A percentile compares a stretch with the other conserved stretches of the same genome.
Evolutionary conservation across 2,888 invertebrate genomes (phyloP).

Genomic region (Heliothis peltigera): DNA sequence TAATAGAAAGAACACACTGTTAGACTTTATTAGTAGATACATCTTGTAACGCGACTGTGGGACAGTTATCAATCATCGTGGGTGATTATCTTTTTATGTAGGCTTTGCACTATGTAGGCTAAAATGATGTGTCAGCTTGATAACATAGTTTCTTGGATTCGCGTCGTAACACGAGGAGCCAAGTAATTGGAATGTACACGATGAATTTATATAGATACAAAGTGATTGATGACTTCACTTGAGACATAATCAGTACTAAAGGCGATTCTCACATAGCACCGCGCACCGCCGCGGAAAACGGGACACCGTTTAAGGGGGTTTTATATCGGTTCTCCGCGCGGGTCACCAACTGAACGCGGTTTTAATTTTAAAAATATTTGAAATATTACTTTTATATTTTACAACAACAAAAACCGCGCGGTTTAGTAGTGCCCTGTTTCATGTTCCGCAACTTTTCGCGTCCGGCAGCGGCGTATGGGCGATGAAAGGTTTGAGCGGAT

Average conservation of each 20-base stretch:
- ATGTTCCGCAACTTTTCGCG: too few species aligned
- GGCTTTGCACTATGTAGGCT: conserved; percentile 29
- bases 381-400: too few species aligned
- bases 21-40: background rate
- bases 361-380: too few species aligned
- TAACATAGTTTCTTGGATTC: conserved; percentile 31
- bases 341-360: too few species aligned
- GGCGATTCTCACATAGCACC: too few species aligned
- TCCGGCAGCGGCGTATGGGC: too few species aligned
- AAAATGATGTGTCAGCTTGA: conserved; percentile 35
- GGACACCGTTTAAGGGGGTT: too few species aligned
- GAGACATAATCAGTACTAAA: background rate
- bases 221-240: conserved; percentile 25
- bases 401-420: too few species aligned
- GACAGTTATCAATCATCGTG: conserved; percentile 55
- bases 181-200: conserved; percentile 21
- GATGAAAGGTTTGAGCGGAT: too few species aligned
- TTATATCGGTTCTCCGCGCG: too few species aligned
- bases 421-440: too few species aligned
- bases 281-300: too few species aligned
- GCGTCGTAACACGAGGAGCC: conserved; percentile 11
- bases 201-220: conserved; percentile 11
- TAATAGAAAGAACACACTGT: background rate
- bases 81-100: conserved; percentile 46
- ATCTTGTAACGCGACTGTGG: conserved; percentile 7